These are phyloP conservation scores for Oreochromis tanganicae DNA, from an alignment of 2,113 vertebrate species.

Conservation along the genomic window DNA sequence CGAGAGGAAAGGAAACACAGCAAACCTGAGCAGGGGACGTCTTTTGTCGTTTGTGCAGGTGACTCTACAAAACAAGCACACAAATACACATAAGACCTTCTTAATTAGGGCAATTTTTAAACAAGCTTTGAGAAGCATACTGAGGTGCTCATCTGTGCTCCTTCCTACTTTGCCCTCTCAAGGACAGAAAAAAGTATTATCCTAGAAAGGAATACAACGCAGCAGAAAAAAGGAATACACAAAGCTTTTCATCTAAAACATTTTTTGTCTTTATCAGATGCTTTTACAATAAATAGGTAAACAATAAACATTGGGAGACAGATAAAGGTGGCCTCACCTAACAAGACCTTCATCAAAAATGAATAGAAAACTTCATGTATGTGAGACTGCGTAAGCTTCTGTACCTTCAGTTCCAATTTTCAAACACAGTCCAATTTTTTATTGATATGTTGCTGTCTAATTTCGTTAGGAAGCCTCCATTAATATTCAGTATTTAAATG, in stretches of 20 bases:
- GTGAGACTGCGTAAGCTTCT: neutral
- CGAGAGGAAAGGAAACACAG: neutral
- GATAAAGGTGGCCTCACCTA: neutral
- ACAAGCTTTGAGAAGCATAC: neutral
- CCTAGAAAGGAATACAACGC: neutral
- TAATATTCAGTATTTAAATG: constrained; percentile 11
- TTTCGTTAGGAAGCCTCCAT: neutral
- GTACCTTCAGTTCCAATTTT: neutral
- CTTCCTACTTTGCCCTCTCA: neutral
- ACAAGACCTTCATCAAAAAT: neutral
- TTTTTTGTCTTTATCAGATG: neutral
- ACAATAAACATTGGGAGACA: neutral
- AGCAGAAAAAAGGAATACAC: neutral
- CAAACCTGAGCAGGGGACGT: constrained; percentile 80
- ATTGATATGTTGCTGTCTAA: neutral
- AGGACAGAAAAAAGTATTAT: neutral
- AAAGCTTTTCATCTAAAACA: neutral
- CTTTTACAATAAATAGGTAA: neutral
- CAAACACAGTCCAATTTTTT: neutral
- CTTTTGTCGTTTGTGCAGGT: constrained; percentile 87
- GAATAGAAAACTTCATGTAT: neutral
- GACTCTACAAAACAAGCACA: constrained; percentile 75
- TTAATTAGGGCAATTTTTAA: neutral
- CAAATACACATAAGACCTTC: neutral
- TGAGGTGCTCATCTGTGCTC: neutral